phyloP scores from a whole-genome alignment of 2,888 invertebrate species.

The Nymphalis urticae region DNA sequence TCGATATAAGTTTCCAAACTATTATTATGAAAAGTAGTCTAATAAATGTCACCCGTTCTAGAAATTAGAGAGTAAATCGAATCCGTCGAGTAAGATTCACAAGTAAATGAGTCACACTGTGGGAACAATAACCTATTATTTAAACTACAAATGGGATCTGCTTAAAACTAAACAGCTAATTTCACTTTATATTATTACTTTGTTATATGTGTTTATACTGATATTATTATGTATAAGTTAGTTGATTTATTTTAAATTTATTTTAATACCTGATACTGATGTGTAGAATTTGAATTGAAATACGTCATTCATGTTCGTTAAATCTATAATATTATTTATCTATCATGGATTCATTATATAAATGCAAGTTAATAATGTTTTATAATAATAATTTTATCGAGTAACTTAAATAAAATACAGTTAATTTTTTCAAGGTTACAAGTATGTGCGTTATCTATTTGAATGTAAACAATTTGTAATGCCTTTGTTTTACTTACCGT shows the following conservation, averaged over 20 bases:
- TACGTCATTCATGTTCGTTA: no score
- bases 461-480: slow-evolving; percentile 13
- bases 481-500: slow-evolving; percentile 23
- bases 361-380: not conserved
- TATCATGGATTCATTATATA: no score
- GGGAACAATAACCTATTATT: slow-evolving; percentile 11
- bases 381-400: not conserved
- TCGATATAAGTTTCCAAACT: not conserved
- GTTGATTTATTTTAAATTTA: no score
- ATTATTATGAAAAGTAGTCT: not conserved
- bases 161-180: slow-evolving; percentile 1
- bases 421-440: slow-evolving; percentile 8
- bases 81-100: not conserved
- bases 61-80: not conserved
- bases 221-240: no score
- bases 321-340: no score
- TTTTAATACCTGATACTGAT: no score
- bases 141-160: not conserved
- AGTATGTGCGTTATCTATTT: slow-evolving; percentile 29
- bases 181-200: slow-evolving; percentile 1
- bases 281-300: no score
- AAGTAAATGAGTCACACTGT: slow-evolving; percentile 4
- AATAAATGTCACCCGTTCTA: slow-evolving; percentile 8
- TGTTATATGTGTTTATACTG: not conserved
- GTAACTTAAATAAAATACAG: not conserved